Conservation (phyloP, 2,888 invertebrate genomes). For the Drosophila aldrichi region DNA sequence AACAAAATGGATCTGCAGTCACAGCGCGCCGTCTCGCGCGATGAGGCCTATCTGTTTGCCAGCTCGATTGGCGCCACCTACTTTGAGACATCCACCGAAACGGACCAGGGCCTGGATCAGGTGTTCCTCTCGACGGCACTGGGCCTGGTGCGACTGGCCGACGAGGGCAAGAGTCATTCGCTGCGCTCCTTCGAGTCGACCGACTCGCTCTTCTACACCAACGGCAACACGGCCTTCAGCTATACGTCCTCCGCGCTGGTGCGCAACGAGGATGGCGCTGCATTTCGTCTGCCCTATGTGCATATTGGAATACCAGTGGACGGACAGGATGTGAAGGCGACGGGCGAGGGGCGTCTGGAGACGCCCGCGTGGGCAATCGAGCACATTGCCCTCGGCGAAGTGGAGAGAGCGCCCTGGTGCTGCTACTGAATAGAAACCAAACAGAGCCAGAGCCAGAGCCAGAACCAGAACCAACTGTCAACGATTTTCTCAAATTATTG, state of each 20-base stretch:
- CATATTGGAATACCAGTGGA: slow-evolving; percentile 86
- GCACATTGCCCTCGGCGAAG: slow-evolving; percentile 89
- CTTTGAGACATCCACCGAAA: slow-evolving; percentile 93
- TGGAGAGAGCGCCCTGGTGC: slow-evolving; percentile 88
- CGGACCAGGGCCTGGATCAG: slow-evolving; percentile 91
- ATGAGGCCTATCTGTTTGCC: slow-evolving; percentile 92
- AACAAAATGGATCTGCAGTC: slow-evolving; percentile 93
- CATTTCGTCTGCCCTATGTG: slow-evolving; percentile 83
- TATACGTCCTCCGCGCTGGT: slow-evolving; percentile 69
- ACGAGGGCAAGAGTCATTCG: slow-evolving; percentile 86
- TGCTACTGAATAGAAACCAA: slow-evolving; percentile 85
- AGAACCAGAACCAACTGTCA: slow-evolving; percentile 3
- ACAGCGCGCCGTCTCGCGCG: slow-evolving; percentile 88
- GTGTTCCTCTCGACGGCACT: slow-evolving; percentile 90
- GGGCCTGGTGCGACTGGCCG: slow-evolving; percentile 87
- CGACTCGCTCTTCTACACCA: slow-evolving; percentile 85
- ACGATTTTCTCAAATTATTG: slow-evolving; percentile 47
- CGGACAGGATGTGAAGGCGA: slow-evolving; percentile 87
- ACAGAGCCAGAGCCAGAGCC: background rate
- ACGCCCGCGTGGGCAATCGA: slow-evolving; percentile 88
- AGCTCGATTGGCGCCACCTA: slow-evolving; percentile 92
- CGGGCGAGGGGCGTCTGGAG: slow-evolving; percentile 88
- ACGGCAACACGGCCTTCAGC: slow-evolving; percentile 78
- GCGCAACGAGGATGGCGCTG: slow-evolving; percentile 52
- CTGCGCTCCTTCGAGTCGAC: slow-evolving; percentile 88